These are phyloP conservation scores for Anarhynchus alexandrinus DNA, from an alignment of 2,113 vertebrate species.

Conservation along the genomic window DNA sequence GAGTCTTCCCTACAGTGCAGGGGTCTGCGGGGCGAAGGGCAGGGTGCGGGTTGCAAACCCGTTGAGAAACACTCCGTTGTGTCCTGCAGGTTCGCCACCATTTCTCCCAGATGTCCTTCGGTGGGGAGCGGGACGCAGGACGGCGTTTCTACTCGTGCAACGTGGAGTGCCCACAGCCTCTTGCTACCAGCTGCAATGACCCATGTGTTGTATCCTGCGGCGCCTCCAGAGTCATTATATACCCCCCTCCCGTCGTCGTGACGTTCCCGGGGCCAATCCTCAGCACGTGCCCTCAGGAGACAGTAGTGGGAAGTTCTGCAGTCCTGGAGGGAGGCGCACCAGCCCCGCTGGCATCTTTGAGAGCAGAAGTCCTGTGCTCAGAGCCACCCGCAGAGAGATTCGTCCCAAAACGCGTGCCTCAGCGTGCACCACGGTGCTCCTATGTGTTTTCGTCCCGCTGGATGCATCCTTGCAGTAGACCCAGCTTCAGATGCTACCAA, in stretches of 20 bases:
- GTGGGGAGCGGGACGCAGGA: fast-evolving
- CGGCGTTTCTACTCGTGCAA: fast-evolving
- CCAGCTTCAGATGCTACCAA: fast-evolving
- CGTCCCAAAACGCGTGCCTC: fast-evolving
- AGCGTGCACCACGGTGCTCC: neutral
- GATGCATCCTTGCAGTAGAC: constrained; percentile 28
- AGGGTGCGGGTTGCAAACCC: fast-evolving
- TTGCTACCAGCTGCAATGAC: neutral
- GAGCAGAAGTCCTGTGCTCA: neutral
- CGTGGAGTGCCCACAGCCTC: neutral
- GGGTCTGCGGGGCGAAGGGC: too few relatives aligned
- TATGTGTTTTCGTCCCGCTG: neutral
- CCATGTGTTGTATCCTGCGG: neutral
- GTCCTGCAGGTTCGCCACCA: neutral
- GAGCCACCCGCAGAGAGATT: neutral
- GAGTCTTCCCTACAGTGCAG: too few relatives aligned
- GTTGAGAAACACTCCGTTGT: neutral
- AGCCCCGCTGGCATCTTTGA: neutral
- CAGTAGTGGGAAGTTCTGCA: neutral
- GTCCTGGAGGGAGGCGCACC: fast-evolving
- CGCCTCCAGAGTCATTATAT: constrained; percentile 28
- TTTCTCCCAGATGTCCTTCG: neutral
- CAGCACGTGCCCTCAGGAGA: neutral
- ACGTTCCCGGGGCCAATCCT: constrained; percentile 37
- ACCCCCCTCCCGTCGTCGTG: neutral